Percentiles rank a stretch among this genome's conserved stretches.
phyloP scores from a whole-genome alignment of 1,140 invertebrate genomes.

The Cydia splendana region DNA sequence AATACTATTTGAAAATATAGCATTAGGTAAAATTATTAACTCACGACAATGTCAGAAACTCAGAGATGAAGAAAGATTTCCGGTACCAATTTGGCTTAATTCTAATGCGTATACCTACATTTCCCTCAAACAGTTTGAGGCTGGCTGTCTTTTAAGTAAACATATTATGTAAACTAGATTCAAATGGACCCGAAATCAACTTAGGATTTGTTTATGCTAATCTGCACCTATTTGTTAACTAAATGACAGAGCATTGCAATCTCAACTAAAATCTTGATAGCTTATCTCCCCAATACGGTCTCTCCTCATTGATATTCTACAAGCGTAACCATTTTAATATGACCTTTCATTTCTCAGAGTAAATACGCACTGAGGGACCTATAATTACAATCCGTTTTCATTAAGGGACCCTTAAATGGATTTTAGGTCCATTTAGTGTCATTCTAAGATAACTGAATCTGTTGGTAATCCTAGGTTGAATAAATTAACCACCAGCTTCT shows the following conservation, averaged over 20 bases:
- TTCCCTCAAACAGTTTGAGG: too few species aligned
- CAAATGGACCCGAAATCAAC: too few species aligned
- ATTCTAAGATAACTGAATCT: background rate
- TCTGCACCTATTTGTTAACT: background rate
- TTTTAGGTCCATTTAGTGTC: background rate
- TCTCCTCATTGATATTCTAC: constrained; percentile 13
- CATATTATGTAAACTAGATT: too few species aligned
- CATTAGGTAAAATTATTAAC: too few species aligned
- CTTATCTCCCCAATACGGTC: constrained; percentile 18
- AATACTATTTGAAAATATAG: too few species aligned
- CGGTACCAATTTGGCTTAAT: too few species aligned
- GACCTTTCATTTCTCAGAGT: constrained; percentile 22
- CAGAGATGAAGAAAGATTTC: too few species aligned
- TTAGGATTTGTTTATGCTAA: background rate
- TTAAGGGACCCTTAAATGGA: constrained; percentile 1
- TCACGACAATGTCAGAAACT: too few species aligned
- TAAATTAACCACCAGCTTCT: background rate
- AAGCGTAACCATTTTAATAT: background rate
- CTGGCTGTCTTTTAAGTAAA: too few species aligned
- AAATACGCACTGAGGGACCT: background rate
- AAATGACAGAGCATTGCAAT: constrained; percentile 7
- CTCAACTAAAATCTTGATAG: constrained; percentile 21
- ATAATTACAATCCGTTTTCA: background rate
- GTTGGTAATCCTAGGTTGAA: background rate
- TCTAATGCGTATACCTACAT: too few species aligned